Conservation (phyloP, 2,888 invertebrate species). For the Rapana venosa region DNA sequence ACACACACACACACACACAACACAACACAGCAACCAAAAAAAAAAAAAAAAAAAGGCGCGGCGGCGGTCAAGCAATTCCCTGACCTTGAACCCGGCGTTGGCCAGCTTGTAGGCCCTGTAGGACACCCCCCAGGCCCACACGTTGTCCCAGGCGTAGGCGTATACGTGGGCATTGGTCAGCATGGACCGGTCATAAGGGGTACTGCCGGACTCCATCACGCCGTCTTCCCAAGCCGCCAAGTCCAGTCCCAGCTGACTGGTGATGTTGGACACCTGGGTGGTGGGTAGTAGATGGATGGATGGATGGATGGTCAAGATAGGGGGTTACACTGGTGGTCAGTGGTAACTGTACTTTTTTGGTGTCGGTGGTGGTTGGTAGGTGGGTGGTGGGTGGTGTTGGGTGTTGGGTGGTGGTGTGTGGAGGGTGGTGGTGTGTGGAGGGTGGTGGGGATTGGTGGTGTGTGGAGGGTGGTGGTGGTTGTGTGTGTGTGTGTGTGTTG, state of each 20-base stretch:
- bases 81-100: conserved; percentile 65
- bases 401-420: no score
- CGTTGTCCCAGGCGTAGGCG: conserved; percentile 63
- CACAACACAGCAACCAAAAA: no score
- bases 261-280: conserved; percentile 53
- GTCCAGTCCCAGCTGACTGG: conserved; percentile 50
- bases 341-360: no score
- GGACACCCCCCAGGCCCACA: conserved; percentile 59
- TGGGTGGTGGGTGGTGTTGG: no score
- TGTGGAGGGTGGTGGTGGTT: no score
- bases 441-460: no score
- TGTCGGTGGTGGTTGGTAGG: no score
- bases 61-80: background rate
- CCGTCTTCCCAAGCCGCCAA: conserved; percentile 71
- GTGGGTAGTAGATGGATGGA: background rate
- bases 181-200: conserved; percentile 45
- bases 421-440: no score
- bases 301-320: background rate
- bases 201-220: conserved; percentile 48
- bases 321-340: no score
- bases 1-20: background rate
- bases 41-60: no score
- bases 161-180: conserved; percentile 53
- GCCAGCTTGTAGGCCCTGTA: conserved; percentile 61
- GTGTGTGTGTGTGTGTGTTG: no score